Evolutionary conservation across 2,797 vertebrate genomes (phyloP), one percentile per base, ranked within the genome.

Genomic region (Halcyon smyrnensis): DNA sequence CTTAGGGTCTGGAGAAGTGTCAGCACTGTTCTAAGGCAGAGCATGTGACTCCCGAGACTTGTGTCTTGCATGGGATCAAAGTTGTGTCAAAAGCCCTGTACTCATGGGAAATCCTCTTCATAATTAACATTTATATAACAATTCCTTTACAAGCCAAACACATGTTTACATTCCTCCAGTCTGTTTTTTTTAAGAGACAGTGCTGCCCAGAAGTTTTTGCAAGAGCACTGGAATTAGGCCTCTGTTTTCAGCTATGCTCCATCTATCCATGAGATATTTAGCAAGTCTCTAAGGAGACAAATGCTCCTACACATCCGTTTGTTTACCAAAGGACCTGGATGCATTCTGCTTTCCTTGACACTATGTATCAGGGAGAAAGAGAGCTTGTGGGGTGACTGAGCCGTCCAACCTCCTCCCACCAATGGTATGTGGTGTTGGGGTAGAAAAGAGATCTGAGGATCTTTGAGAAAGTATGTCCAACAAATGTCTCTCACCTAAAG

Each of bases 61-160:
- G 54, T 70, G 67, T 81, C 74, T 57, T 95, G 78, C 43, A 76
- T 90, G 79, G 88, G 94, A 96, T 94, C 94, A 96, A 90, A 89
- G 92, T 92, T 67, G 76, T 93, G 59, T 70, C 77, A 96, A 95
- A 93, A 91, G 94, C 34, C 65, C 43, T 70, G 59, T 70, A 77
- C 32, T 76, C 91, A 63, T 62, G 71, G 82, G 93, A 96, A 96
- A 92, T 89, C 34, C 39, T 95, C 48, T 90, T 77, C 74, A 70
- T 85, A 90, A 97, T 89, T 95, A 93, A 60, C 78, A 85, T 94
- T 96, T 95, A 90, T 84, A 60, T 90, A 95, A 93, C 1, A 0
- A 79, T 45, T 93, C 62, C 19, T 89, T 95, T 59, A 27, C 3
- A 8, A 68, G 90, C 85, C 89, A 94, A 95, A 90, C 83, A 91